Evolutionary conservation across 2,113 vertebrate species (phyloP).

Genomic region (Symphodus melops): DNA sequence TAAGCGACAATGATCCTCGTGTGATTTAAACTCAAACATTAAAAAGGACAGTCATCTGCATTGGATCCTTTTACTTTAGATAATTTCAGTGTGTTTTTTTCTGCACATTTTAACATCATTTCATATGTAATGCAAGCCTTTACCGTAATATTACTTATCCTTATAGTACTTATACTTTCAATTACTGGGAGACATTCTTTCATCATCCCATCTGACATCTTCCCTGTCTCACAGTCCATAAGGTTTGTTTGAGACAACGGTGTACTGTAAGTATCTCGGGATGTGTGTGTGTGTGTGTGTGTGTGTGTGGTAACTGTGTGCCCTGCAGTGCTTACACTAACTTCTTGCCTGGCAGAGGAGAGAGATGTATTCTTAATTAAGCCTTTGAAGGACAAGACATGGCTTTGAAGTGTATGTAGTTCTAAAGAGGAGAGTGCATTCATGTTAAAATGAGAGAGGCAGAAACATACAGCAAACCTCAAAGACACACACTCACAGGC

Average conservation of each 20-base stretch:
- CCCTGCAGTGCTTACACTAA: slow-evolving; percentile 69
- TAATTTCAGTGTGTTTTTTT: too few species aligned
- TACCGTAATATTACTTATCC: too few species aligned
- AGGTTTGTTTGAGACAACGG: neutral
- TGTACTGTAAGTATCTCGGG: neutral
- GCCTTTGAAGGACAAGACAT: slow-evolving; percentile 79
- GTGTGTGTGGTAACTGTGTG: slow-evolving; percentile 30
- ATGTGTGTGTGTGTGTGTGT: slow-evolving; percentile 19
- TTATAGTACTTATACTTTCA: too few species aligned
- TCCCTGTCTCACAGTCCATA: neutral
- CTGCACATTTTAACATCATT: too few species aligned
- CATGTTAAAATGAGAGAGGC: slow-evolving; percentile 84
- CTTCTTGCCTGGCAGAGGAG: slow-evolving; percentile 58
- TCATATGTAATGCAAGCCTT: too few species aligned
- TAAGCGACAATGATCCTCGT: too few species aligned
- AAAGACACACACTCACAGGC: slow-evolving; percentile 55
- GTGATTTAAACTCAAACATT: too few species aligned
- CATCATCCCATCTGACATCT: neutral
- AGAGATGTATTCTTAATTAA: slow-evolving; percentile 64
- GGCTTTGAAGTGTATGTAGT: slow-evolving; percentile 83
- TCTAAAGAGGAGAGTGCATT: slow-evolving; percentile 79
- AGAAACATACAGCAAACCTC: slow-evolving; percentile 78
- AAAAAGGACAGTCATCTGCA: too few species aligned
- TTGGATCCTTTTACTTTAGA: too few species aligned
- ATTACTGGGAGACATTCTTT: too few species aligned